phyloP scores from a whole-genome alignment of 2,113 vertebrate species.

The Phrynosoma platyrhinos region DNA sequence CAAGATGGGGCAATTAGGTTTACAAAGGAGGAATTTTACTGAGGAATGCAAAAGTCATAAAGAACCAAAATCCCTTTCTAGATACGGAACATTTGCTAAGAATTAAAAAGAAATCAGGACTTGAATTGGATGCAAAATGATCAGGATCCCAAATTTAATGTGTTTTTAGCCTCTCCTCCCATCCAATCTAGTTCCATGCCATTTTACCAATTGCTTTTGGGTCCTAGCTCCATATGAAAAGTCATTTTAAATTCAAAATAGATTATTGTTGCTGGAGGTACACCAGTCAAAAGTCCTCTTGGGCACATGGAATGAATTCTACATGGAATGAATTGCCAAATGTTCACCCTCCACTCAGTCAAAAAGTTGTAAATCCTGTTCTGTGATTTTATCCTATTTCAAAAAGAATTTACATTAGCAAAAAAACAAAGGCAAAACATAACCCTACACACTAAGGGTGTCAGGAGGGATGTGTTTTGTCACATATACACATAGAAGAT shows the following conservation, averaged over 20 bases:
- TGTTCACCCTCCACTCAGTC: neutral
- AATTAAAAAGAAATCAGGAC: neutral
- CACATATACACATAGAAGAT: neutral
- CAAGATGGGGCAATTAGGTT: neutral
- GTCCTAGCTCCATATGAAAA: neutral
- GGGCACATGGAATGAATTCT: too few species aligned
- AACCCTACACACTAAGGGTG: too few species aligned
- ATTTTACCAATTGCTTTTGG: neutral
- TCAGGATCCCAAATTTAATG: neutral
- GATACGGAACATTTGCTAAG: neutral
- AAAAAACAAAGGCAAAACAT: too few species aligned
- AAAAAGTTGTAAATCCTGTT: neutral
- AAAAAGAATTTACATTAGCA: neutral
- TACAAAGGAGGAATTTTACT: slow-evolving; percentile 18
- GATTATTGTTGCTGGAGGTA: neutral
- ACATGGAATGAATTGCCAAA: neutral
- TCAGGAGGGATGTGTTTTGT: neutral
- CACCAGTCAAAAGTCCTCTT: neutral
- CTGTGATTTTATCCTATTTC: neutral
- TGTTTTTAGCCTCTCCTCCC: neutral
- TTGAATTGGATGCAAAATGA: neutral
- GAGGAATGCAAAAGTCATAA: slow-evolving; percentile 17
- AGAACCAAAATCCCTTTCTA: slow-evolving; percentile 8
- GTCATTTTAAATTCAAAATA: neutral
- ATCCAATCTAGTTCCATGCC: neutral